Conservation (phyloP, 2,888 invertebrate species). For the Conistra vaccinii region DNA sequence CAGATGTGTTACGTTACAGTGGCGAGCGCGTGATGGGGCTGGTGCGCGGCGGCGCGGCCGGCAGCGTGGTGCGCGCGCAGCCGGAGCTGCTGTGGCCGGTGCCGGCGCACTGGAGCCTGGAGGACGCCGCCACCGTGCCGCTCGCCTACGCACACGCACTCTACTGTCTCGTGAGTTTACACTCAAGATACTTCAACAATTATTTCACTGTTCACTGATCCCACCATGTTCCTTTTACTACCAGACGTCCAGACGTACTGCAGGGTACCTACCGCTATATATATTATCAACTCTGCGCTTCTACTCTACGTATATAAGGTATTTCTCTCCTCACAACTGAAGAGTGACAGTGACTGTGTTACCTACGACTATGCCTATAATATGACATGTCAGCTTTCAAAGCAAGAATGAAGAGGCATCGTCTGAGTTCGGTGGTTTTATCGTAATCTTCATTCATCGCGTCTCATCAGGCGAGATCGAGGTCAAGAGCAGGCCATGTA, state of each 20-base stretch:
- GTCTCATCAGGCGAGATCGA: not conserved
- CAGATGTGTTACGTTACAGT: conserved; percentile 63
- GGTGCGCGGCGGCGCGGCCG: conserved; percentile 86
- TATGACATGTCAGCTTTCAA: not conserved
- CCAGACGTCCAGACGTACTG: not conserved
- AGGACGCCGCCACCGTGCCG: conserved; percentile 94
- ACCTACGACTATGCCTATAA: too few species aligned
- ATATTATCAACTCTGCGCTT: too few species aligned
- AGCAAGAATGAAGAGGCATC: not conserved
- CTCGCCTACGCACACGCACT: conserved; percentile 92
- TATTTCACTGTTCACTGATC: not conserved
- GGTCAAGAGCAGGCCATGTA: not conserved
- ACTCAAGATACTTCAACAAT: not conserved
- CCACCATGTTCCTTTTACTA: not conserved
- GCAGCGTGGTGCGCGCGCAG: conserved; percentile 89
- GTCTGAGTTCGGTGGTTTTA: not conserved
- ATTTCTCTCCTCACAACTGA: too few species aligned
- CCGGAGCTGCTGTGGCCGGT: conserved; percentile 91
- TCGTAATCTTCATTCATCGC: not conserved
- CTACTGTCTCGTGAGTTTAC: conserved; percentile 71
- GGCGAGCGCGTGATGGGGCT: conserved; percentile 92
- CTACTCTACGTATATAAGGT: not conserved
- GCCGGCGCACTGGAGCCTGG: conserved; percentile 92
- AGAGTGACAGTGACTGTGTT: too few species aligned
- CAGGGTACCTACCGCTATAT: too few species aligned